Base-by-base conservation (phyloP, 2,113 vertebrate genomes). In the Cervus canadensis region DNA sequence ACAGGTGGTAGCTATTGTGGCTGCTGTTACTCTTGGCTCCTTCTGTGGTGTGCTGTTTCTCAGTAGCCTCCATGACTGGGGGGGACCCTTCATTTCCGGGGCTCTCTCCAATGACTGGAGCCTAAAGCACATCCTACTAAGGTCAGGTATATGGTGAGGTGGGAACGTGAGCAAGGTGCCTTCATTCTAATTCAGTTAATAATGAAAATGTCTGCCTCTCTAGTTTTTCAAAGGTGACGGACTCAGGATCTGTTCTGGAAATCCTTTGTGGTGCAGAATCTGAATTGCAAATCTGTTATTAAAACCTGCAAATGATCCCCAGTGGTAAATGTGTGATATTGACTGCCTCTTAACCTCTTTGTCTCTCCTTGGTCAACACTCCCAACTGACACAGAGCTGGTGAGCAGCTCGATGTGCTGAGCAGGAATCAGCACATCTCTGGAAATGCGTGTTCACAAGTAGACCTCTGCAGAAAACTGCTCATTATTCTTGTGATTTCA, bases 401-500 rank as follows among this genome's bases (percentile, higher is more conserved):
- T 26, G n/a, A 91, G 64, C 76, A 50, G 43, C 85, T 76, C 0
- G 0, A 76, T 25, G 23, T 3, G 8, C 50, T 28, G 71, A 59
- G 88, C 48, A 93, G 48, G 95, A 87, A 59, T 93, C 83, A 87
- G 52, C 0, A 12, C 40, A 33, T 89, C 36, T 54, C 67, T 89
- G 26, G 23, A 56, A 74, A 92, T 25, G 60, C 60, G 89, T 52
- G 81, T 76, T 76, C 56, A 45, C 89, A 87, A 85, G 60, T 0
- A 95, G 87, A 84, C 36, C 28, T 92, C 93, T 83, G 13, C 4
- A 76, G 50, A 9, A 89, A 87, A 92, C 62, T 89, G 86, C 62
- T 98, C 86, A 60, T 95, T 94, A 74, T 59, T 57, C 43, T 48
- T 76, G 17, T 48, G 71, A 48, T 60, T 89, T 95, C 88, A 95